Base-by-base conservation (phyloP, 2,888 invertebrate species). In the Mimas tiliae region DNA sequence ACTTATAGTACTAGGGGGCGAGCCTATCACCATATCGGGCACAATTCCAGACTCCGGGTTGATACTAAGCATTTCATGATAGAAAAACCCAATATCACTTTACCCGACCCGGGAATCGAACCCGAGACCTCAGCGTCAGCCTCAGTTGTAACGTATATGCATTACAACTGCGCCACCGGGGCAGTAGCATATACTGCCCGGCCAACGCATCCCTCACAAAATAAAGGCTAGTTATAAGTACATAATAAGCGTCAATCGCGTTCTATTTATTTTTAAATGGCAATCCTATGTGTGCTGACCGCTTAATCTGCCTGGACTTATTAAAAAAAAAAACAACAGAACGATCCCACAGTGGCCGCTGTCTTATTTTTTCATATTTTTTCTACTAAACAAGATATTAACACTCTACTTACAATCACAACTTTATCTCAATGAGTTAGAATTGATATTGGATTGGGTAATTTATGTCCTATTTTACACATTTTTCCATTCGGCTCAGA, bases 261-360 rank as follows among this genome's bases (percentile, higher is more conserved):
- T 14, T 9, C 6, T 19, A 50, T 65, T 55, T 55, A 65, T 48
- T 65, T 55, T 55, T 65, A 33, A 64, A 53, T 50, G 42, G 45
- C 34, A 65, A 53, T 66, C 47, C 63, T 63, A 66, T 45, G 63
- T 63, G 52, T 63, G 47, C 53, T 66, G 66, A 66, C 63, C 66
- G 66, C 45, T 66, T 66, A 66, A 66, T 63, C 63, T 53, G 63
- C 34, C 52, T 14, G 63, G 63, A 66, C 63, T 19, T 63, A 66
- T 63, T 12, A 67, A 69, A 70, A 64, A 68, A 64, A 27, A 27
- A 27, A 27, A 27, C 27, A 27, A 33, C 51, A 38, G 45, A 38
- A 51, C 64, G 65, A 80, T 81, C 79, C 77, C 80, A 78, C 78
- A 77, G 74, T 75, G 70, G 72, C 70, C 62, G 65, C 53, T 76